Evolutionary conservation across 2,797 vertebrate species (phyloP).

Genomic region (Harpagifer antarcticus): DNA sequence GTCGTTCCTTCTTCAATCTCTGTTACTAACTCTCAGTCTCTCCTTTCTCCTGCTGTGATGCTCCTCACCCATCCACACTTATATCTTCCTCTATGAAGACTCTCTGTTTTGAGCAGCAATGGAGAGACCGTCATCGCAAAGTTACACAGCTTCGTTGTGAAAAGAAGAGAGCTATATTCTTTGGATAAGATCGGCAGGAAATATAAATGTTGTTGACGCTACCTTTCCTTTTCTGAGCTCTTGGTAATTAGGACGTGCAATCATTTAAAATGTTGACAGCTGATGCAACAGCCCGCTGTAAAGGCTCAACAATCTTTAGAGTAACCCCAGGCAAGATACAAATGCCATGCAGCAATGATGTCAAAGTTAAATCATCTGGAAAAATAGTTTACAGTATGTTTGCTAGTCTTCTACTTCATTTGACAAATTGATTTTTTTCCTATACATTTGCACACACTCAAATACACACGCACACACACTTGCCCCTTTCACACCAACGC

Average conservation of each 20-base stretch:
- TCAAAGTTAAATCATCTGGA: constrained; percentile 24
- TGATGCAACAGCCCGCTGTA: constrained; percentile 29
- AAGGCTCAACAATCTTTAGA: not conserved
- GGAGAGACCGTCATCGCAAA: constrained; percentile 22
- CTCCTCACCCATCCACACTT: not conserved
- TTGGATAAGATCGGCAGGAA: constrained; percentile 11
- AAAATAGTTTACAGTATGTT: constrained; percentile 10
- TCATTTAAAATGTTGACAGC: constrained; percentile 43
- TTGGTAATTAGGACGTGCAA: constrained; percentile 21
- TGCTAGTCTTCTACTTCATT: not conserved
- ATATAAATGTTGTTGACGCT: not conserved
- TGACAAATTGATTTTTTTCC: constrained; percentile 7
- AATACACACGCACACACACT: no score
- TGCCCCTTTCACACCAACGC: no score
- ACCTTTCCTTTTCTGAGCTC: constrained; percentile 7
- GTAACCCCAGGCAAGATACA: constrained; percentile 5
- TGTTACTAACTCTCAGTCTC: constrained; percentile 12
- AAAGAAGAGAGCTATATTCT: not conserved
- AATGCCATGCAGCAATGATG: not conserved
- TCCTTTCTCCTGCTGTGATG: constrained; percentile 12
- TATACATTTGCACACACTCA: constrained; percentile 2
- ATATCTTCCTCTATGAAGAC: constrained; percentile 30
- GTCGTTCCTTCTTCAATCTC: constrained; percentile 19
- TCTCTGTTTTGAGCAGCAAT: constrained; percentile 10
- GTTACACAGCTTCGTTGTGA: constrained; percentile 20